Evolutionary conservation across 2,797 vertebrate genomes (phyloP), one percentile per base, ranked within the genome.

Genomic region (Halcyon chelicuti): DNA sequence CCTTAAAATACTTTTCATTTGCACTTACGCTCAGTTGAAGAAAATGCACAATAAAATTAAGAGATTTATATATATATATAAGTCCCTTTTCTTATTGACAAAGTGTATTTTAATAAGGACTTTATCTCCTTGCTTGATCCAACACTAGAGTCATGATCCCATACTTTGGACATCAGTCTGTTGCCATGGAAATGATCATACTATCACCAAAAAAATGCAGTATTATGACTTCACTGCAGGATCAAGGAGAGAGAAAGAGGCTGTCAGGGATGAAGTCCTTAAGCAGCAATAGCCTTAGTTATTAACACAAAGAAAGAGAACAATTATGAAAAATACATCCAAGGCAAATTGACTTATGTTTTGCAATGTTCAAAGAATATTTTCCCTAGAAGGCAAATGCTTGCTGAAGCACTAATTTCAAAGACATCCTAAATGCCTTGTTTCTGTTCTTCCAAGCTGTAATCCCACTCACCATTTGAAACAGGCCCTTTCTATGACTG

Each of bases 151-250:
- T 93, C 80, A 25, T n/a, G 94, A 90, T 83, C 94, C 96, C 31
- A 17, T 90, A 87, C 88, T 92, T 97, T 94, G 96, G 96, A 72
- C 92, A 94, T 90, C 93, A 77, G 95, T 93, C 73, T 80, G 97
- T 98, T 98, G 94, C 97, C 96, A 98, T 98, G 97, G 98, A 97
- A 98, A 97, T 96, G 55, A 96, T 87, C 17, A 4, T 84, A 94
- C 29, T 92, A 92, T 90, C 94, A 96, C 96, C 37, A 33, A 91
- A 96, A 97, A 96, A 97, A 95, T 66, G 61, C 37, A 17, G 89
- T 63, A 92, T 96, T 97, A 87, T 94, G 85, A 95, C 93, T 97
- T 95, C 92, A 91, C 81, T 91, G 89, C 85, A 94, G 90, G 92
- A 95, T 88, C 77, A 96, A 89, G 77, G 7, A 61, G 80, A 82